Evolutionary conservation across 2,888 invertebrate species (phyloP), one percentile per base, ranked within the genome.

Genomic region (Agelastica alni): DNA sequence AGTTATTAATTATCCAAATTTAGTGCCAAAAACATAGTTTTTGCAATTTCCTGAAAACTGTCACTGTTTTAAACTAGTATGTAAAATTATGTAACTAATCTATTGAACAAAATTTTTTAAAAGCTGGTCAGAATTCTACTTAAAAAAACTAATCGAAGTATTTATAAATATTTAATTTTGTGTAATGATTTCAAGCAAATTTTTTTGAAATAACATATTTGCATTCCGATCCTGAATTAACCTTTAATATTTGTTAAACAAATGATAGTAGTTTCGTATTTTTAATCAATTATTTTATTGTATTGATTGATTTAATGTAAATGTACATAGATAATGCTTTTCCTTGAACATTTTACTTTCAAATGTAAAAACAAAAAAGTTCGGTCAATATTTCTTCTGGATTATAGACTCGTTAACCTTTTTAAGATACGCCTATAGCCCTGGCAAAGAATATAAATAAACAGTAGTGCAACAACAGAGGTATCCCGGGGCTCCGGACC

Each of bases 241-340:
- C 43, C 12, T 17, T 31, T 17, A 39, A 20, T 49, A 51, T 54
- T 59, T 56, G 56, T 56, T 44, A 26, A 55, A 53, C 37, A 51
- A 55, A 55, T 60, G 57, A 59, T 56, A 60, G 55, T 51, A 55
- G 60, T 62, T 61, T 58, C 59, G 60, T 61, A 60, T 56, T 58
- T 61, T 52, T 58, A 53, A 60, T 51, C 54, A 58, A 52, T 61
- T 57, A 61, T 53, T 54, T 60, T 57, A 59, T 59, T 59, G 56
- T 56, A 54, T 54, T 56, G 45, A 44, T 56, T 31, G 37, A 53
- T 46, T 26, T 58, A 53, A 53, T 53, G 47, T 46, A 39, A 49
- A 55, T 56, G 43, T 47, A 49, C 37, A 44, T 54, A 30, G 46
- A 20, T 20, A 39, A 39, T 53, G 41, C 17, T 31, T 58, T 59